These are phyloP conservation scores for Catonia carolina DNA, from an alignment of 2,888 invertebrate genomes.

Conservation along the genomic window DNA sequence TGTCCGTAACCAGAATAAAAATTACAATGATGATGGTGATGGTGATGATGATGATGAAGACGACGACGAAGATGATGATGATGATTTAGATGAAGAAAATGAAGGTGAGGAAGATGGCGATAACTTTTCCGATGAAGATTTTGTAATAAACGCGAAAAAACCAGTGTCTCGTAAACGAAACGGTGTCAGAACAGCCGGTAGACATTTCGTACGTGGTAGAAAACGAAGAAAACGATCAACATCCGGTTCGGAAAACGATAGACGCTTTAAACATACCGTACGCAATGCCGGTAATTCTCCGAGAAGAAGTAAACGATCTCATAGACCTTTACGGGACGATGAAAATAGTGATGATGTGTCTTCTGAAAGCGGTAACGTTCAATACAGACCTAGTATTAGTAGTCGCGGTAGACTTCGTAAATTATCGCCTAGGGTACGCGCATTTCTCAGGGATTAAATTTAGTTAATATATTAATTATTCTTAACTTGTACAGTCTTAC, in stretches of 20 bases:
- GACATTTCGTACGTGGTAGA: no score
- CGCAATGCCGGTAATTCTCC: not conserved
- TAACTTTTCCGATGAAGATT: no score
- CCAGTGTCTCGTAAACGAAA: no score
- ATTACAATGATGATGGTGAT: conserved; percentile 32
- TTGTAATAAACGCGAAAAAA: no score
- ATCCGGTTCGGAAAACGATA: conserved; percentile 4
- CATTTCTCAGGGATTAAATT: conserved; percentile 38
- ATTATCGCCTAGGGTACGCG: conserved; percentile 71
- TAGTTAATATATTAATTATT: no score
- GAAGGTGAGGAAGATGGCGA: not conserved
- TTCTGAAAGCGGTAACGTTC: conserved; percentile 36
- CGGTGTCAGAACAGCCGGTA: no score
- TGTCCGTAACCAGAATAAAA: conserved; percentile 25
- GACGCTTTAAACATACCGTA: conserved; percentile 9
- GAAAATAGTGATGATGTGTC: conserved; percentile 17
- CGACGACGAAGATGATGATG: conserved; percentile 31
- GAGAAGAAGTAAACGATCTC: conserved; percentile 4
- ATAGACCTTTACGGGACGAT: conserved; percentile 3
- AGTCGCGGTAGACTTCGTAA: conserved; percentile 79
- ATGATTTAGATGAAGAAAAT: not conserved
- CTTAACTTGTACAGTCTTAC: no score
- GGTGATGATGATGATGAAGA: conserved; percentile 39
- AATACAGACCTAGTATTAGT: conserved; percentile 51
- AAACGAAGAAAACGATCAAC: no score